Conservation (phyloP, 2,888 invertebrate species). For the Chydorus sphaericus region DNA sequence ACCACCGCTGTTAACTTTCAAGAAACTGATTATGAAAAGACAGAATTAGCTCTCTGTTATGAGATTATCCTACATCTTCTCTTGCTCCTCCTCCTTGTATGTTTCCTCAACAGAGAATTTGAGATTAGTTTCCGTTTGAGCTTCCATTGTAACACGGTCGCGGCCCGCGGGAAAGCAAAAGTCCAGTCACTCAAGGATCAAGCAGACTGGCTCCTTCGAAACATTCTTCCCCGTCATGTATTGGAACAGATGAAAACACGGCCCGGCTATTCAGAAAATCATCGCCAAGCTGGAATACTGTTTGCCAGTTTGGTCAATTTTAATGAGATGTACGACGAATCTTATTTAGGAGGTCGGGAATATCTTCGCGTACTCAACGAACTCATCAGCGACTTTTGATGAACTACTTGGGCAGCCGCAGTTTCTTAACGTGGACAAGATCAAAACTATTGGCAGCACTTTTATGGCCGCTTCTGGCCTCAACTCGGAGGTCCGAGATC, state of each 20-base stretch:
- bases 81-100: conserved; percentile 70
- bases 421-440: conserved; percentile 84
- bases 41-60: conserved; percentile 21
- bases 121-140: conserved; percentile 86
- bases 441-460: conserved; percentile 91
- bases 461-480: conserved; percentile 96
- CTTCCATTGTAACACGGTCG: conserved; percentile 83
- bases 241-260: conserved; percentile 84
- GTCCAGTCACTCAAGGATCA: conserved; percentile 89
- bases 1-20: neutral
- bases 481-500: conserved; percentile 58
- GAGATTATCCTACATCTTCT: conserved; percentile 73
- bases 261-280: conserved; percentile 81
- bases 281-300: conserved; percentile 79
- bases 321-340: conserved; percentile 95
- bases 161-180: conserved; percentile 69
- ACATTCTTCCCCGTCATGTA: conserved; percentile 91
- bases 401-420: conserved; percentile 68
- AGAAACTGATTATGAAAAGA: conserved; percentile 3
- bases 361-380: conserved; percentile 90
- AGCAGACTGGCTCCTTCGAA: conserved; percentile 89
- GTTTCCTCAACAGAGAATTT: conserved; percentile 87
- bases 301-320: conserved; percentile 95
- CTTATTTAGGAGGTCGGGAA: conserved; percentile 86
- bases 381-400: conserved; percentile 88